Conservation (phyloP, 2,113 vertebrate genomes). For the Carlito syrichta region DNA sequence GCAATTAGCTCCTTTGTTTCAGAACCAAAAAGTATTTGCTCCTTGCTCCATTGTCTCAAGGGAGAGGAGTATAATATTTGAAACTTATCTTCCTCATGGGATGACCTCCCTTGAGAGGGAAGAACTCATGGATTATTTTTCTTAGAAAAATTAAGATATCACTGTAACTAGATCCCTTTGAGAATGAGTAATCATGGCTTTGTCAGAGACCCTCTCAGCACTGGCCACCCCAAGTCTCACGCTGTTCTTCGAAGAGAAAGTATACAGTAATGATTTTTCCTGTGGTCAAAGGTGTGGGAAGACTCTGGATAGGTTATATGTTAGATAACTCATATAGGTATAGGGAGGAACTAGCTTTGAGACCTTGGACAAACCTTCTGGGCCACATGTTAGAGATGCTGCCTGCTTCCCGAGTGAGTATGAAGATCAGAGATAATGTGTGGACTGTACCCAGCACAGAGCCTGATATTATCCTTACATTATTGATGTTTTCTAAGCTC, state of each 20-base stretch:
- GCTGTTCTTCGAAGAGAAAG: background rate
- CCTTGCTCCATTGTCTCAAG: background rate
- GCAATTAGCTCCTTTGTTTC: background rate
- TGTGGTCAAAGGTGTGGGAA: background rate
- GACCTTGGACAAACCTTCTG: background rate
- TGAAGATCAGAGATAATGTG: background rate
- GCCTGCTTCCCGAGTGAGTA: background rate
- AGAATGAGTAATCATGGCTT: background rate
- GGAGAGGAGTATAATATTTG: background rate
- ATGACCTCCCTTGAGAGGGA: background rate
- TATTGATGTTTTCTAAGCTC: background rate
- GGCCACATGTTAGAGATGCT: background rate
- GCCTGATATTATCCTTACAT: background rate
- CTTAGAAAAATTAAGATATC: background rate
- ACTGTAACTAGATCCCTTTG: background rate
- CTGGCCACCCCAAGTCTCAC: background rate
- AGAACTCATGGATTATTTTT: background rate
- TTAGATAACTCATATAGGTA: background rate
- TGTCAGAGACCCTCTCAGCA: background rate
- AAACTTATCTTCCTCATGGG: background rate
- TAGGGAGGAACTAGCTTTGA: background rate
- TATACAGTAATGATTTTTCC: background rate
- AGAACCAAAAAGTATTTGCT: slow-evolving; percentile 1
- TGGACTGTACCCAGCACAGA: background rate
- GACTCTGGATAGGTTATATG: background rate